A percentile compares a stretch with the other conserved stretches of the same genome.
Conservation (phyloP, 1,140 invertebrate genomes). For the Drosophila orosa region DNA sequence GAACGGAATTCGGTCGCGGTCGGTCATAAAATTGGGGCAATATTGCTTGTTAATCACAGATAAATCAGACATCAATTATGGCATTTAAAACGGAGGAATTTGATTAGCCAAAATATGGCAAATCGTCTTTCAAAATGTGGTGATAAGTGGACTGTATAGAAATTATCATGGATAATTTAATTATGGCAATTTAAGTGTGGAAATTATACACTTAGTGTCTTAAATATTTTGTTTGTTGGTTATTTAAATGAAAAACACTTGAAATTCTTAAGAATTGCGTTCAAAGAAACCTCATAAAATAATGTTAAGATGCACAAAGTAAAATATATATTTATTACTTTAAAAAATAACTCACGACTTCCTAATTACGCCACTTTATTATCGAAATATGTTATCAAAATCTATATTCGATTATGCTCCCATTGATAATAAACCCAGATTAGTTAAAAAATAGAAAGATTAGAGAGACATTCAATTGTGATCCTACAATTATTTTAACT, state of each 20-base stretch:
- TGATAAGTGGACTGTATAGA: neutral
- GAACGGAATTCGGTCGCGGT: conserved; percentile 31
- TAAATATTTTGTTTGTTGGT: neutral
- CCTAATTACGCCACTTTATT: neutral
- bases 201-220: neutral
- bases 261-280: neutral
- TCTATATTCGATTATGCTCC: neutral
- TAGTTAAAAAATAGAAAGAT: neutral
- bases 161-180: neutral
- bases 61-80: conserved; percentile 8
- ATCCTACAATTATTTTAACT: neutral
- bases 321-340: neutral
- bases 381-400: no score
- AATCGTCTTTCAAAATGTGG: neutral
- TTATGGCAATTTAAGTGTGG: no score
- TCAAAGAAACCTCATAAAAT: neutral
- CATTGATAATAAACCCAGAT: conserved; percentile 1
- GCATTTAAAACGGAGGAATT: neutral
- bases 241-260: neutral
- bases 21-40: neutral
- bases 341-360: neutral
- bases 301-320: neutral
- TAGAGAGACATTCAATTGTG: neutral
- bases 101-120: no score
- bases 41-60: conserved; percentile 12